These are phyloP conservation scores for Corydoras sp. DNA, from an alignment of 2,113 vertebrate genomes.

Conservation along the genomic window DNA sequence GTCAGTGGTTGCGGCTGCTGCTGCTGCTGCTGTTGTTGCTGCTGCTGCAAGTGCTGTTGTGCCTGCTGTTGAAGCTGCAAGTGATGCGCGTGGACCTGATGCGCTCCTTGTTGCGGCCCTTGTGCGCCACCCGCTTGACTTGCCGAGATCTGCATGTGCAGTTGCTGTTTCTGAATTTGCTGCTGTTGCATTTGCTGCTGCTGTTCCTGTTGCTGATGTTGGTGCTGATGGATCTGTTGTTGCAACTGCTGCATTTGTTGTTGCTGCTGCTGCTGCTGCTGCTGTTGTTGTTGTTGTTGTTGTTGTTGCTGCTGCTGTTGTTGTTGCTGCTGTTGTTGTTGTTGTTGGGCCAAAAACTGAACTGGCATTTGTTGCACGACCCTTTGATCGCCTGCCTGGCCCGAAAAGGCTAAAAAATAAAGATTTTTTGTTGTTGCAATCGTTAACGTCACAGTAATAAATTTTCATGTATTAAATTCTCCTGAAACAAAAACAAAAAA, in stretches of 20 bases:
- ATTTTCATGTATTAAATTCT: too few species aligned
- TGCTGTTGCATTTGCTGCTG: constrained; percentile 77
- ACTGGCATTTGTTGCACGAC: constrained; percentile 86
- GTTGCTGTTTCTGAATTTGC: constrained; percentile 57
- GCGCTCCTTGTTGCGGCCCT: constrained; percentile 64
- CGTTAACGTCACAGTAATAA: too few species aligned
- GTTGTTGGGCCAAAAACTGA: constrained; percentile 79
- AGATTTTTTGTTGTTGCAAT: too few species aligned
- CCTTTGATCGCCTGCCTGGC: constrained; percentile 87
- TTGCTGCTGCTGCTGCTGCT: constrained; percentile 58
- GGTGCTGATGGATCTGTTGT: constrained; percentile 13
- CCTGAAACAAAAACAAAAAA: background rate
- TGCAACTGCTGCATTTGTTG: too few species aligned
- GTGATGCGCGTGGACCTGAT: constrained; percentile 76
- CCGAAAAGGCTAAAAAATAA: constrained; percentile 59
- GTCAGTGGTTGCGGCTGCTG: constrained; percentile 73
- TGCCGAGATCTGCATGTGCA: constrained; percentile 65
- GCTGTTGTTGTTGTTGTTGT: constrained; percentile 69
- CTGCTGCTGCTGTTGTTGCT: constrained; percentile 80
- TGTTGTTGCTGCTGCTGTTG: constrained; percentile 55
- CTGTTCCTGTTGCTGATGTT: constrained; percentile 49
- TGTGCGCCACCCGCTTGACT: constrained; percentile 73
- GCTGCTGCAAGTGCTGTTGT: constrained; percentile 56
- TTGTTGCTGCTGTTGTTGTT: constrained; percentile 57
- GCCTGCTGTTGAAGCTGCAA: constrained; percentile 59